These are phyloP conservation scores for Tetragonisca angustula DNA, from an alignment of 2,888 invertebrate species.

Conservation along the genomic window DNA sequence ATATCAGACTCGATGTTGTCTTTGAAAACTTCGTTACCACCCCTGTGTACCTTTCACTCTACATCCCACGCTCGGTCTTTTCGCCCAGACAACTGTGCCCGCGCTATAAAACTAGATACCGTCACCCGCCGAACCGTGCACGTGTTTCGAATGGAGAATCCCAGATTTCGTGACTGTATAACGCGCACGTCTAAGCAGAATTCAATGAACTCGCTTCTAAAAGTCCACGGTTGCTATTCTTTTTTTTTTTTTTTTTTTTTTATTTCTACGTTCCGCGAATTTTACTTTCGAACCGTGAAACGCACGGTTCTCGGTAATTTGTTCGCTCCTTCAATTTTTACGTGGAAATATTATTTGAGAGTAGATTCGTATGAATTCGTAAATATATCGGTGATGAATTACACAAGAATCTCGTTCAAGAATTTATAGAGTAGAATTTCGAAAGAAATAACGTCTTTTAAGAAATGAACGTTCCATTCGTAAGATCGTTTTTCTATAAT, in stretches of 20 bases:
- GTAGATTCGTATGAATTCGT: background rate
- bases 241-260: background rate
- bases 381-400: no score
- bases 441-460: no score
- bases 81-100: constrained; percentile 44
- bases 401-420: no score
- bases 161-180: constrained; percentile 50
- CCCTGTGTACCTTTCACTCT: constrained; percentile 61
- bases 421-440: no score
- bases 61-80: constrained; percentile 40
- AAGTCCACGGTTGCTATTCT: background rate
- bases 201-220: background rate
- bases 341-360: background rate
- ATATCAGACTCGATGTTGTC: constrained; percentile 73
- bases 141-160: constrained; percentile 59
- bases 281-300: background rate
- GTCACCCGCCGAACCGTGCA: constrained; percentile 29
- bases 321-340: background rate
- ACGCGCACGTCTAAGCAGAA: constrained; percentile 18
- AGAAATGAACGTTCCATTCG: no score
- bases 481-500: no score
- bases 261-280: background rate
- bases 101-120: constrained; percentile 52
- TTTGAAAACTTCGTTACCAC: constrained; percentile 75
- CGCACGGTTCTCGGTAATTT: no score